Conservation (phyloP, 2,797 vertebrate genomes). For the Cottoperca gobio region DNA sequence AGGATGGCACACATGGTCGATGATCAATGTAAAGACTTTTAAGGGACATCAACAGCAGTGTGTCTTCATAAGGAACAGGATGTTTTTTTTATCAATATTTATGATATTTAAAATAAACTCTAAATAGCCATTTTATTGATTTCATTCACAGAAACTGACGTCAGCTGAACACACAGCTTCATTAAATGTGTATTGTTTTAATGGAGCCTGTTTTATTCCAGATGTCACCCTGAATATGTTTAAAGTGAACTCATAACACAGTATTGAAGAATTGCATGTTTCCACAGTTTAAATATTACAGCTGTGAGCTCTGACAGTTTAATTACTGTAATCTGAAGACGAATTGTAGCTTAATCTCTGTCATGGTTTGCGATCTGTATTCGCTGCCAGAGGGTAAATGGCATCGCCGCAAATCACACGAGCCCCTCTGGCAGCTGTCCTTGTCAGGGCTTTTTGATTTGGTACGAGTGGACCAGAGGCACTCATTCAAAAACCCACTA, state of each 20-base stretch:
- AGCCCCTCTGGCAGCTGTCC: slow-evolving; percentile 65
- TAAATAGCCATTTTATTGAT: not conserved
- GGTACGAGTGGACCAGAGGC: slow-evolving; percentile 60
- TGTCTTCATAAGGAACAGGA: too few species aligned
- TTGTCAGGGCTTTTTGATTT: slow-evolving; percentile 71
- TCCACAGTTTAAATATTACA: slow-evolving; percentile 54
- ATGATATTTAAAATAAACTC: not conserved
- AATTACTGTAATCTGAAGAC: slow-evolving; percentile 73
- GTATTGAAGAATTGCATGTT: slow-evolving; percentile 54
- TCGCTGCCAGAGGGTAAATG: slow-evolving; percentile 58
- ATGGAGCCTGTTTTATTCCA: slow-evolving; percentile 46
- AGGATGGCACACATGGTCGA: not conserved
- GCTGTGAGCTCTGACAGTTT: slow-evolving; percentile 68
- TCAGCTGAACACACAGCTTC: not conserved
- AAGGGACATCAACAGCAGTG: not conserved
- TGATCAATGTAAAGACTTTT: not conserved
- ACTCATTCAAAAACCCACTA: slow-evolving; percentile 67
- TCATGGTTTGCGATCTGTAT: slow-evolving; percentile 54
- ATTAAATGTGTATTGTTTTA: slow-evolving; percentile 40
- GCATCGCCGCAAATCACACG: slow-evolving; percentile 65
- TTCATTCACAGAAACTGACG: not conserved
- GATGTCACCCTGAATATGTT: slow-evolving; percentile 54
- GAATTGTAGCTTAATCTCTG: slow-evolving; percentile 67
- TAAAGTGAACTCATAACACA: slow-evolving; percentile 50
- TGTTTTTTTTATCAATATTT: too few species aligned